phyloP scores from a whole-genome alignment of 53 echinoderm and acorn worm genomes.

The Astropecten irregularis region DNA sequence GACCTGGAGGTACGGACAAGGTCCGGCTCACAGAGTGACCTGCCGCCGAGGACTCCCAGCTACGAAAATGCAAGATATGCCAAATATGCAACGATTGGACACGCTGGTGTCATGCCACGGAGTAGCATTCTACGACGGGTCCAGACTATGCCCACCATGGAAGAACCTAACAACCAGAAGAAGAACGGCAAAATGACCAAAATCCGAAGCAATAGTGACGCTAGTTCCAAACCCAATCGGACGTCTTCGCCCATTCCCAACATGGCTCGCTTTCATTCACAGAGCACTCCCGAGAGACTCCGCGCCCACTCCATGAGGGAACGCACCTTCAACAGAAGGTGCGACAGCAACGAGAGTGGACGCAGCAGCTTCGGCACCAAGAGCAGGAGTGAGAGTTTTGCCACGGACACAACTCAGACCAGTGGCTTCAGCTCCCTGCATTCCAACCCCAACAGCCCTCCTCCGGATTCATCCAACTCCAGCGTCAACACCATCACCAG shows the following conservation, averaged over 20 bases:
- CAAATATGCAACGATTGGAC: constrained; percentile 53
- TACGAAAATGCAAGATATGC: constrained; percentile 18
- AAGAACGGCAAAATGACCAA: constrained; percentile 66
- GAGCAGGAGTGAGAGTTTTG: constrained; percentile 97
- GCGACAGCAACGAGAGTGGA: constrained; percentile 97
- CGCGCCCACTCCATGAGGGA: constrained; percentile 66
- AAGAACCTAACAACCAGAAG: constrained; percentile 62
- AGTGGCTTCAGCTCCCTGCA: constrained; percentile 94
- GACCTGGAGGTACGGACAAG: constrained; percentile 32
- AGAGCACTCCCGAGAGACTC: constrained; percentile 67
- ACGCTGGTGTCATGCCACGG: constrained; percentile 41
- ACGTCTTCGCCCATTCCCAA: constrained; percentile 54
- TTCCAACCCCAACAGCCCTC: constrained; percentile 94
- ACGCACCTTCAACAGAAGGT: constrained; percentile 79
- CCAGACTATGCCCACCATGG: constrained; percentile 87
- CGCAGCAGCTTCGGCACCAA: constrained; percentile 93
- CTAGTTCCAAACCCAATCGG: constrained; percentile 74
- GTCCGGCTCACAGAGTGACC: constrained; percentile 46
- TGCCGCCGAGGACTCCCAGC: constrained; percentile 23
- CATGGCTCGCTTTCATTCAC: constrained; percentile 70
- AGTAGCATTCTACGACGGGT: constrained; percentile 72
- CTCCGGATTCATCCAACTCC: constrained; percentile 79
- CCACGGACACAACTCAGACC: constrained; percentile 94
- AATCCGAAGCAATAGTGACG: constrained; percentile 94
- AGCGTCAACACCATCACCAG: constrained; percentile 93